Percentiles rank a stretch among this genome's conserved stretches.
These are phyloP conservation scores for Vidua chalybeata DNA, from an alignment of 2,113 vertebrate genomes.

Conservation along the genomic window DNA sequence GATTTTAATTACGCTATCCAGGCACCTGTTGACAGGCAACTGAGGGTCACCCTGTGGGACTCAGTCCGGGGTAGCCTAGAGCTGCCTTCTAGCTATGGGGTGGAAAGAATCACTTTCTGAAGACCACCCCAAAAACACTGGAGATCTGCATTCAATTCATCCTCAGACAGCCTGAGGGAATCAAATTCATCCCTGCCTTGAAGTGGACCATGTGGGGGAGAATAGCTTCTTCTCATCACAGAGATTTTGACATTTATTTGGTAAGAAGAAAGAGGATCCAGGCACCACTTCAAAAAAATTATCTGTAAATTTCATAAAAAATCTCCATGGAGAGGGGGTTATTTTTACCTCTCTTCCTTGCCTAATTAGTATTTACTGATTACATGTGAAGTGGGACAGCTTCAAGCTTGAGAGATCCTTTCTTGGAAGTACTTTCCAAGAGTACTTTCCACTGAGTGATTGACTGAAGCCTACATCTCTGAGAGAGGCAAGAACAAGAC, in stretches of 20 bases:
- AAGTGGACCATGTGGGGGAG: not conserved
- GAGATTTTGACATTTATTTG: not conserved
- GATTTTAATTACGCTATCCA: no score
- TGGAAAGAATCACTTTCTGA: not conserved
- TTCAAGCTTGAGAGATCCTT: not conserved
- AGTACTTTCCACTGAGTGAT: not conserved
- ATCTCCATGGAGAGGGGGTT: not conserved
- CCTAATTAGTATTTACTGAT: not conserved
- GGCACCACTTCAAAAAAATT: not conserved
- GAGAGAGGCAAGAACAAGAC: not conserved
- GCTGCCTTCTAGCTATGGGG: not conserved
- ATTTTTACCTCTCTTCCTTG: not conserved
- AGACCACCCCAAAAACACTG: not conserved
- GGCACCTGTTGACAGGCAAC: no score
- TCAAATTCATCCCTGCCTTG: not conserved
- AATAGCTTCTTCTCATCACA: not conserved
- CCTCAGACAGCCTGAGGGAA: not conserved
- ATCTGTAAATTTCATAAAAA: not conserved
- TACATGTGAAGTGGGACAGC: not conserved
- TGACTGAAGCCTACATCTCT: not conserved
- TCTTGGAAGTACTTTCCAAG: constrained; percentile 8
- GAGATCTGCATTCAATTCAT: not conserved
- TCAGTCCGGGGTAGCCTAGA: no score
- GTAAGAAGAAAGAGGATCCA: not conserved
- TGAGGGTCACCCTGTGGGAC: no score